phyloP scores from a whole-genome alignment of 2,113 vertebrate species.

The Promerops cafer region DNA sequence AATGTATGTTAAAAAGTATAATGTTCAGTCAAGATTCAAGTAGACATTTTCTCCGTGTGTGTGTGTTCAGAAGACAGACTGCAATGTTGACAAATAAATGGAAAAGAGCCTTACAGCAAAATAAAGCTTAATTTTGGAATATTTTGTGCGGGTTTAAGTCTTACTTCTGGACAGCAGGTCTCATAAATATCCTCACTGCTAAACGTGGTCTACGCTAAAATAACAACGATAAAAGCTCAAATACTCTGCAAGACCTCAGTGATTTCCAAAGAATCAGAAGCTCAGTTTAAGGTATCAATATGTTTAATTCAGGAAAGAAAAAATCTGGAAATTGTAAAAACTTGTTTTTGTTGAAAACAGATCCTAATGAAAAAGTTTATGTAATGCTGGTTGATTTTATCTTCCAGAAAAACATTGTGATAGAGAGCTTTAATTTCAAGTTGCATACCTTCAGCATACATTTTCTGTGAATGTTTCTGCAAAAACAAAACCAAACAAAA shows the following conservation, averaged over 20 bases:
- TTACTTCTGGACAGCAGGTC: neutral
- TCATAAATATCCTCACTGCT: neutral
- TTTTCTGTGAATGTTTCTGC: neutral
- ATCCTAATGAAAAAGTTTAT: neutral
- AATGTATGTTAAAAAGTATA: constrained; percentile 18
- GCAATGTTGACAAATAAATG: neutral
- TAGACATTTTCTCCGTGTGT: neutral
- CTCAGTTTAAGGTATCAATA: neutral
- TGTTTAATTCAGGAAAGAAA: neutral
- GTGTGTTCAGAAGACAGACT: neutral
- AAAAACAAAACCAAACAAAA: neutral
- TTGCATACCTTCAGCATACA: neutral
- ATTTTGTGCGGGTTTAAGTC: neutral
- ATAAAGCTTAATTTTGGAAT: neutral
- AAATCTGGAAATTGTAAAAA: neutral
- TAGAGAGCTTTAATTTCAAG: neutral
- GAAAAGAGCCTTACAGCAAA: neutral
- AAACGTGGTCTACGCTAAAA: neutral
- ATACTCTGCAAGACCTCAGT: neutral
- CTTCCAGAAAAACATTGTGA: neutral
- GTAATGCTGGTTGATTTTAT: neutral
- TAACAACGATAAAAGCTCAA: neutral
- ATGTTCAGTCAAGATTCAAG: neutral
- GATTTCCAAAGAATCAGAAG: neutral
- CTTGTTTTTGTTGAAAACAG: neutral